Base-by-base conservation (phyloP, 2,888 invertebrate species). In the Eupithecia centaureata region DNA sequence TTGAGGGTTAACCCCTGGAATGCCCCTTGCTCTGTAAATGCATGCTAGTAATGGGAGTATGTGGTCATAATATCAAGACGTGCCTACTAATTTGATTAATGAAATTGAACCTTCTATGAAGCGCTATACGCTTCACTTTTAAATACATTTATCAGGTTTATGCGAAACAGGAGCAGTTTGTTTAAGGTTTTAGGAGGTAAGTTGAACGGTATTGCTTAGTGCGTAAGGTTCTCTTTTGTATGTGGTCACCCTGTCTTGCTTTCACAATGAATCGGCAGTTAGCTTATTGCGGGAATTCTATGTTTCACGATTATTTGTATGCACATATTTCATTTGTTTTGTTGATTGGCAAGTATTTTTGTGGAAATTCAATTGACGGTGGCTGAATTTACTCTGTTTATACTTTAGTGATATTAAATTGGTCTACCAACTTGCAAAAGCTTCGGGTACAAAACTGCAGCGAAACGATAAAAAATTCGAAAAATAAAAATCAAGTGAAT, bases 61-160 rank as follows among this genome's bases (percentile, higher is more conserved):
- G 93, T 92, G 92, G 92, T 92, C 92, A 91, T 92, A 93, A 91
- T 91, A 86, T 92, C 91, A 88, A 84, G 84, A 86, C 86, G 84
- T 82, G 86, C 86, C 85, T 86, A 87, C 84, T 89, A 87, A 79
- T 58, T 70, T 67, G 61, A 70, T 71, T 63, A 64, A 70, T 73
- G 71, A 74, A 72, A 76, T 78, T 73, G 67, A 77, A 73, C 69
- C 70, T 77, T 72, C 77, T 71, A 71, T 80, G 82, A 82, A 78
- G 79, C 80, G 82, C 79, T 73, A 82, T 86, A 81, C 74, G 88
- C 89, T 90, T 88, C 73, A 68, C 12, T 74, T 73, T 74, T 76
- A 54, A 73, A 71, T 76, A 73, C 69, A 65, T 74, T 70, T 72
- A 73, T 74, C 74, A 75, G 69, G 68, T 73, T 71, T 71, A 18